Conservation (phyloP, 2,113 vertebrate genomes). For the Eublepharis macularius region DNA sequence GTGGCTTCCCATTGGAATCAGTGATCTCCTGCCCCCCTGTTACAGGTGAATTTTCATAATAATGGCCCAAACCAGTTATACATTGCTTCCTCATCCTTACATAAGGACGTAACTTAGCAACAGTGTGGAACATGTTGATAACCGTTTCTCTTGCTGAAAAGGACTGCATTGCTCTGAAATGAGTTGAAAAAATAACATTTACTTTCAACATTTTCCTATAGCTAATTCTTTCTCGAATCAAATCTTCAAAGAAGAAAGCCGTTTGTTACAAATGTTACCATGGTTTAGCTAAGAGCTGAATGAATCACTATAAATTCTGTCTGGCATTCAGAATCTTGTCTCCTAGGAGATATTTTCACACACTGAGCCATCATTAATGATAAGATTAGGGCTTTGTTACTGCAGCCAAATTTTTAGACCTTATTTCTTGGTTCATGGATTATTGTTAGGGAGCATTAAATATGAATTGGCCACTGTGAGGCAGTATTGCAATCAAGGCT, state of each 20-base stretch:
- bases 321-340: neutral
- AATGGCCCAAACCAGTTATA: neutral
- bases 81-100: neutral
- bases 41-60: neutral
- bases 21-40: no score
- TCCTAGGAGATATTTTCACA: constrained; percentile 18
- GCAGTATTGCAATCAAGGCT: neutral
- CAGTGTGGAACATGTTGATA: neutral
- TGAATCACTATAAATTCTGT: neutral
- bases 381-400: neutral
- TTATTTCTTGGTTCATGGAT: neutral
- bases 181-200: neutral
- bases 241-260: neutral
- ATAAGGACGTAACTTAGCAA: neutral
- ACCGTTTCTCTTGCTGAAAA: neutral
- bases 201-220: neutral
- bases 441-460: neutral
- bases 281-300: constrained; percentile 5
- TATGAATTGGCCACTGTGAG: neutral
- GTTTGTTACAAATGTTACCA: neutral
- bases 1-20: no score
- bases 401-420: neutral
- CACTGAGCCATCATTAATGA: neutral
- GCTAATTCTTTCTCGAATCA: neutral
- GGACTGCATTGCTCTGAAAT: neutral